These are phyloP conservation scores for Periophthalmus magnuspinnatus DNA, from an alignment of 2,797 vertebrate genomes.

Conservation along the genomic window DNA sequence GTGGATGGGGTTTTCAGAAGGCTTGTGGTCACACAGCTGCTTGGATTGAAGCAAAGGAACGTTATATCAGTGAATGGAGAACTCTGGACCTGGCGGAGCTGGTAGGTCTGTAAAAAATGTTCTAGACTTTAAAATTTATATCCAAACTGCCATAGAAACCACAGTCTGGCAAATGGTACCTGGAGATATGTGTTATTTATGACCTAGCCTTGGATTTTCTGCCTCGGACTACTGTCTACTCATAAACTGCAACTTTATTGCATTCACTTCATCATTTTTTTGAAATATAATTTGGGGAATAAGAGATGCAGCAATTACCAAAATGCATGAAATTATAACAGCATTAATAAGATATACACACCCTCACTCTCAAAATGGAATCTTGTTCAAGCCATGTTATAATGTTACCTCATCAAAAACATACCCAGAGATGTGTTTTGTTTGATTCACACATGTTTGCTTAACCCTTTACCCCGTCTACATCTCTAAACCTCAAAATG, in stretches of 20 bases:
- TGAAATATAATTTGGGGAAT: not conserved
- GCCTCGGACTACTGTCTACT: not conserved
- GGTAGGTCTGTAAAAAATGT: not conserved
- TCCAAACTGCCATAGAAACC: not conserved
- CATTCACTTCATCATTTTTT: not conserved
- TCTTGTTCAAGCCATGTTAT: too few species aligned
- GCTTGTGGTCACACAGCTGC: constrained; percentile 18
- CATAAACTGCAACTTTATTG: not conserved
- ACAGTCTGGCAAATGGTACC: not conserved
- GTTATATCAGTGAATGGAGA: not conserved
- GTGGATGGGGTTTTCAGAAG: not conserved
- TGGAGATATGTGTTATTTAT: not conserved
- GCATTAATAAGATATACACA: too few species aligned
- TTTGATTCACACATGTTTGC: too few species aligned
- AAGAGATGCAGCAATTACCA: not conserved
- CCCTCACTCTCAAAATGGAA: too few species aligned
- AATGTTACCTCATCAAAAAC: too few species aligned
- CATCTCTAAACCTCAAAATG: too few species aligned
- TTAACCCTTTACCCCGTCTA: too few species aligned
- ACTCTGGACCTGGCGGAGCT: not conserved
- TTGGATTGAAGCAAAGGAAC: constrained; percentile 40
- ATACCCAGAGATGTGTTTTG: too few species aligned
- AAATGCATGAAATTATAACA: too few species aligned
- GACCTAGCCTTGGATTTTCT: not conserved
- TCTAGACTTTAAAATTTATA: not conserved